phyloP scores from a whole-genome alignment of 1,140 invertebrate genomes.

The Cydia splendana region DNA sequence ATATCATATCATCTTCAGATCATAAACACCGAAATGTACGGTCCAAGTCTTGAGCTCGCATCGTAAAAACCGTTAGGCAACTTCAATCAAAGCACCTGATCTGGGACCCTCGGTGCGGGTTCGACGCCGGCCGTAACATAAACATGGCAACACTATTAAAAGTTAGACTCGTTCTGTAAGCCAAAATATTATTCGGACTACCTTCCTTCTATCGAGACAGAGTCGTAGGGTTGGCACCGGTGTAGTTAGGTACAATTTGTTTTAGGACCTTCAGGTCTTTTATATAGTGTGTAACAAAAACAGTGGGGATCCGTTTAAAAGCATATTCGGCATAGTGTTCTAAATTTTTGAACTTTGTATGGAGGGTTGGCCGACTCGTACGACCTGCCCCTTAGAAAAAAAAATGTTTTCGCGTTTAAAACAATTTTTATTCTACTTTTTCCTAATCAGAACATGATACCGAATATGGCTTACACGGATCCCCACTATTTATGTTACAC shows the following conservation, averaged over 20 bases:
- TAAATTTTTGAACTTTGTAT: no score
- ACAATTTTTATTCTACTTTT: no score
- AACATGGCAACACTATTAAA: conserved; percentile 78
- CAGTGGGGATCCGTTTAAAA: no score
- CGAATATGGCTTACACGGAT: no score
- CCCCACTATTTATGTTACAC: no score
- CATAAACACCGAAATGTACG: neutral
- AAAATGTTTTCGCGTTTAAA: no score
- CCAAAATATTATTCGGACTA: conserved; percentile 77
- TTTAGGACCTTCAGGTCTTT: neutral
- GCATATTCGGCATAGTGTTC: no score
- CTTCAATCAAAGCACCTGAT: conserved; percentile 48
- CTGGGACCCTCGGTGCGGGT: conserved; percentile 53
- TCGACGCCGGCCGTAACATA: conserved; percentile 70
- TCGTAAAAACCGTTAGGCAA: conserved; percentile 18
- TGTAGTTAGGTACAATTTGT: neutral
- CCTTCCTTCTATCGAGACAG: conserved; percentile 64
- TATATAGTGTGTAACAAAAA: neutral
- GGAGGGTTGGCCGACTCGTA: no score
- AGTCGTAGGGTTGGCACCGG: conserved; percentile 62
- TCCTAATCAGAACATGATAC: no score
- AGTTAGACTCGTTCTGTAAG: conserved; percentile 77
- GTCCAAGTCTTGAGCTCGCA: neutral
- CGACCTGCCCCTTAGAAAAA: no score
- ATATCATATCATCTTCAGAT: neutral